These are phyloP conservation scores for Uromys caudimaculatus DNA, from an alignment of 2,797 vertebrate genomes.

Conservation along the genomic window DNA sequence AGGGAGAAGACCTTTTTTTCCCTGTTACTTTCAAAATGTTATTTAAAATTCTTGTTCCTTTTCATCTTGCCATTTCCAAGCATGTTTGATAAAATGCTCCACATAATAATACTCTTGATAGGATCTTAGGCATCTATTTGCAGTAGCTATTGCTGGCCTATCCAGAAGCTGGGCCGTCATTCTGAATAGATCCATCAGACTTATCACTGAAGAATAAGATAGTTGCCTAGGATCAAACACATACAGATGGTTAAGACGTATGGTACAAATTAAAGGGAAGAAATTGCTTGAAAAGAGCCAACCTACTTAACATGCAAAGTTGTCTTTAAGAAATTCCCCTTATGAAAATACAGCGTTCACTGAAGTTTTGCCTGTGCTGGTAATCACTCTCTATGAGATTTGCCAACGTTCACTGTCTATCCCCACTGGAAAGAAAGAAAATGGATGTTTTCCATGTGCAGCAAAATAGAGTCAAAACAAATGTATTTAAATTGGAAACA, in stretches of 20 bases:
- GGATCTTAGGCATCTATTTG: conserved; percentile 26
- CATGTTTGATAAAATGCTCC: conserved; percentile 19
- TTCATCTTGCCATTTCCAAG: neutral
- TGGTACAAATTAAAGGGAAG: conserved; percentile 71
- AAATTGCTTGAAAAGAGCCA: conserved; percentile 60
- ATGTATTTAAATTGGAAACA: conserved; percentile 85
- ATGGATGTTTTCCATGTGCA: conserved; percentile 85
- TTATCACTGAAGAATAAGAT: conserved; percentile 72
- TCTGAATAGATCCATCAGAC: conserved; percentile 65
- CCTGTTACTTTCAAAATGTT: conserved; percentile 46
- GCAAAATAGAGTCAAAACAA: conserved; percentile 84
- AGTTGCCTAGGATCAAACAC: conserved; percentile 61
- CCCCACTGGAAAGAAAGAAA: conserved; percentile 82
- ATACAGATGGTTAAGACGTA: conserved; percentile 73
- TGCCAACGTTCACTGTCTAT: conserved; percentile 80
- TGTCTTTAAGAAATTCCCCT: conserved; percentile 66
- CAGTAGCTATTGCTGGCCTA: conserved; percentile 50
- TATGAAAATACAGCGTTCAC: conserved; percentile 69
- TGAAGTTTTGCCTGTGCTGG: conserved; percentile 78
- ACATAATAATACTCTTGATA: conserved; percentile 4
- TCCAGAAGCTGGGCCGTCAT: conserved; percentile 66
- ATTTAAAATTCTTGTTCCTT: conserved; percentile 45
- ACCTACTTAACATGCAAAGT: conserved; percentile 79
- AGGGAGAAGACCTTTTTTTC: neutral
- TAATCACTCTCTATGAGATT: conserved; percentile 76